These are phyloP conservation scores for Podarcis cretensis DNA, from an alignment of 2,113 vertebrate species.

Conservation along the genomic window DNA sequence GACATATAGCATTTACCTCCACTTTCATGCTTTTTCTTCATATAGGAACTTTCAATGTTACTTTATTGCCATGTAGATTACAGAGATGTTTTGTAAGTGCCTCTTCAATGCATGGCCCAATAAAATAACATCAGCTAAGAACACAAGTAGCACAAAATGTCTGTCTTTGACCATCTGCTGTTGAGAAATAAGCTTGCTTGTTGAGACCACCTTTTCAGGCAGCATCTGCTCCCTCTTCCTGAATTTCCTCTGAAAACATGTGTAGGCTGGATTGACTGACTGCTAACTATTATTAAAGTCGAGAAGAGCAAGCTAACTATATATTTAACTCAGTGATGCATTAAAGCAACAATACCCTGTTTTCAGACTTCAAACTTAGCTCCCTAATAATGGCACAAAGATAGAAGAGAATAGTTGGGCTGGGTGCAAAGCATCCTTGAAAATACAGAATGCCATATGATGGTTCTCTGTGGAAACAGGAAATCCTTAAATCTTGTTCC, in stretches of 20 bases:
- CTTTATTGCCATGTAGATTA: slow-evolving; percentile 49
- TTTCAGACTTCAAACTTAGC: neutral
- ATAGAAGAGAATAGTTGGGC: neutral
- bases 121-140: neutral
- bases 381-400: neutral
- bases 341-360: neutral
- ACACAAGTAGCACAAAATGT: slow-evolving; percentile 13
- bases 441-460: neutral
- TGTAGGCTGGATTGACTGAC: slow-evolving; percentile 16
- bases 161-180: slow-evolving; percentile 18
- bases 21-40: neutral
- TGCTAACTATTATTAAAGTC: slow-evolving; percentile 1
- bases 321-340: neutral
- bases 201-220: neutral
- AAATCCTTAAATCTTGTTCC: neutral
- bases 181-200: neutral
- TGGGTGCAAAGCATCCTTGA: neutral
- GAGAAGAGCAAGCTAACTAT: neutral
- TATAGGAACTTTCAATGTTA: slow-evolving; percentile 42
- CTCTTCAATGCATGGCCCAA: neutral
- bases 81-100: neutral
- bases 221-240: slow-evolving; percentile 18
- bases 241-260: slow-evolving; percentile 12
- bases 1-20: neutral
- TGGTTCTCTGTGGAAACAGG: neutral